These are phyloP conservation scores for Callipepla squamata DNA, from an alignment of 2,113 vertebrate species.

Conservation along the genomic window DNA sequence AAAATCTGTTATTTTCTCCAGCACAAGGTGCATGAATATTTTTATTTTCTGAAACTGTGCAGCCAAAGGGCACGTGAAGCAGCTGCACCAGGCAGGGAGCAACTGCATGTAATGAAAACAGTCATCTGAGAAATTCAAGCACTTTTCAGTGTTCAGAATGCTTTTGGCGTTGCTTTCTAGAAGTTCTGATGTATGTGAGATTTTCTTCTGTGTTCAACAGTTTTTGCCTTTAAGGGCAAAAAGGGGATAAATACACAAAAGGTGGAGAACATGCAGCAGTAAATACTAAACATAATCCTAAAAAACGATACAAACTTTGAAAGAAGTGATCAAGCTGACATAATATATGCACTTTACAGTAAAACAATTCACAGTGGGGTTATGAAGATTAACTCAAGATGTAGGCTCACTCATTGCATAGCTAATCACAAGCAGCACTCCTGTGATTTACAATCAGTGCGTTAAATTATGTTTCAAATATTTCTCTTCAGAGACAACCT, in stretches of 20 bases:
- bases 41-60: neutral
- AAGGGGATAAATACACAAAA: neutral
- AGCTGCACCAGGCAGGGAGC: neutral
- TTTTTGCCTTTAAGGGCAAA: neutral
- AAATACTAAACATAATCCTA: neutral
- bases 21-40: neutral
- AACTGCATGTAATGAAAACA: neutral
- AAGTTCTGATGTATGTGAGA: neutral
- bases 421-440: neutral
- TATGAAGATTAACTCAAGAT: neutral
- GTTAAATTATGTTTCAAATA: accelerated
- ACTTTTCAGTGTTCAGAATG: neutral
- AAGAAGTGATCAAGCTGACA: neutral
- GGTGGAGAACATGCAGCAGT: neutral
- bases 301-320: neutral
- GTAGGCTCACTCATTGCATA: neutral
- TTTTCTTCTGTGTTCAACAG: neutral
- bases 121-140: neutral
- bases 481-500: neutral
- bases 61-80: neutral
- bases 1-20: neutral
- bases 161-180: neutral
- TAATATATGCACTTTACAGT: accelerated
- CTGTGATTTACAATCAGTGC: neutral
- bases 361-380: neutral